Evolutionary conservation across 1,140 invertebrate genomes (phyloP), one percentile per base, ranked within the genome.

Genomic region (Rhynchophorus ferrugineus): DNA sequence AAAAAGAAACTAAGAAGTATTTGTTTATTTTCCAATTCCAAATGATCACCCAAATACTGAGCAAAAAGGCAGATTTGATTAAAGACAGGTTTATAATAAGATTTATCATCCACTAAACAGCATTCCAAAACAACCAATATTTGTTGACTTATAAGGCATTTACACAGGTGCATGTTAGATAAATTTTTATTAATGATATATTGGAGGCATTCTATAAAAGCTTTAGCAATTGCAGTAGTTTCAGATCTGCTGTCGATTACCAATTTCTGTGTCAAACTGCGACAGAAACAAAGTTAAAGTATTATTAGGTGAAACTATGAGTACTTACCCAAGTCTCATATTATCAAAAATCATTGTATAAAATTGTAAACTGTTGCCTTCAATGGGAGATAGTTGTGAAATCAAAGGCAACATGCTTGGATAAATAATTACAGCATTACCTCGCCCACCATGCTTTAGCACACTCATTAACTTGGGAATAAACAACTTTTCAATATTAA

Each of bases 341-440:
- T 81, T 80, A 39, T 75, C 70, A 65, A 89, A 87, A 57, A 87
- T 83, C 54, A 76, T 76, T n/a, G 68, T 62, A 60, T 82, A 83
- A 56, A 89, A 79, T 34, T 71, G 63, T 18, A 72, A 67, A 16
- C 44, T 54, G 3, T 52, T 39, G 47, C 78, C 69, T 11, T 76
- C 60, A 9, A 76, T 64, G 22, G 78, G 66, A n/a, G 82, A 78
- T 39, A 90, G 71, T 58, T 84, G 77, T 37, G 83, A 84, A 1
- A 90, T 58, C 34, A 90, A 75, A 3, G 87, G 85, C 13, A 91
- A 64, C 16, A 90, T 63, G 68, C 83, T 83, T 7, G 86, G 86
- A 63, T 78, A 86, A 56, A 89, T 77, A 3, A 78, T 70, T 47
- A 68, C 69, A 7, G 84, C 84, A 71, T 82, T 86, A 39, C 82